phyloP scores from a whole-genome alignment of 1,140 invertebrate genomes.

The Samia ricini region DNA sequence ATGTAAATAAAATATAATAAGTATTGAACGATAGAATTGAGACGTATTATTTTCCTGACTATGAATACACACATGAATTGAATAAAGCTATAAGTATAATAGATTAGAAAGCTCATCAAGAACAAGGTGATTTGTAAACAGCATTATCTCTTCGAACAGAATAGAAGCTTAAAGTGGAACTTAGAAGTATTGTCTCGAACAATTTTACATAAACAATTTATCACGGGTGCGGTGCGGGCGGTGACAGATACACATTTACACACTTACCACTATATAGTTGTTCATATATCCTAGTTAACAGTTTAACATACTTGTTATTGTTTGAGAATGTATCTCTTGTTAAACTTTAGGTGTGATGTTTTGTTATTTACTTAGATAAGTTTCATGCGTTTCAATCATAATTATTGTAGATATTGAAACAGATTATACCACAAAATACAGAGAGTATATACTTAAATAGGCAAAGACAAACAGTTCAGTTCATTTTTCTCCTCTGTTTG shows the following conservation, averaged over 20 bases:
- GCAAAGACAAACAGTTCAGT: too few species aligned
- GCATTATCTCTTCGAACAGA: neutral
- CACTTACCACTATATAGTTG: conserved; percentile 16
- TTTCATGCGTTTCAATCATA: neutral
- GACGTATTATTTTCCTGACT: neutral
- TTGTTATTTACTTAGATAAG: neutral
- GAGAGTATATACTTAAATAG: too few species aligned
- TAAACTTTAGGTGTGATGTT: neutral
- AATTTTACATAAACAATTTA: conserved; percentile 30
- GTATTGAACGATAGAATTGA: neutral
- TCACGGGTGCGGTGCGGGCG: conserved; percentile 19
- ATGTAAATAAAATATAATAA: too few species aligned
- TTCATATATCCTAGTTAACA: neutral
- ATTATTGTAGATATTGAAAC: neutral
- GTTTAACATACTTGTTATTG: neutral
- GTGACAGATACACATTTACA: conserved; percentile 32
- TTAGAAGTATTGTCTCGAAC: conserved; percentile 1
- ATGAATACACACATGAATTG: too few species aligned
- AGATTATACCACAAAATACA: too few species aligned
- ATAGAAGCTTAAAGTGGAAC: neutral
- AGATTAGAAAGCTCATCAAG: neutral
- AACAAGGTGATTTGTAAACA: neutral
- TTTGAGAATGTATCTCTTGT: neutral
- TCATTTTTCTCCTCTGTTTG: too few species aligned
- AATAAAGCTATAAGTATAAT: neutral